Base-by-base conservation (phyloP, 2,888 invertebrate species). In the Morpho deidamia region DNA sequence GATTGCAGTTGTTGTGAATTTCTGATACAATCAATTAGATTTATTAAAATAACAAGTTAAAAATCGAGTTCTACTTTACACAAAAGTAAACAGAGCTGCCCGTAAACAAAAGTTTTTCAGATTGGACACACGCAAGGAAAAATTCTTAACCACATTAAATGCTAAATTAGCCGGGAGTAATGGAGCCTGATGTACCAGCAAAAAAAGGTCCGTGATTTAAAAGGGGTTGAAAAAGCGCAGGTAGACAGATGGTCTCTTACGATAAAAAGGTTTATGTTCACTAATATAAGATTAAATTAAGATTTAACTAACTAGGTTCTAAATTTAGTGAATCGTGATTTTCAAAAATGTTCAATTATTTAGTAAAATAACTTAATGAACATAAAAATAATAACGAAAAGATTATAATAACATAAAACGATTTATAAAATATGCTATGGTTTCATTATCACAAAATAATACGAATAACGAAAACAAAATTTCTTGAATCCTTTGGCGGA, bases 241-340 rank as follows among this genome's bases (percentile, higher is more conserved):
- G 53, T 44, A 48, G 48, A 34, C 53, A 53, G 53, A 48, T 48
- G 53, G 44, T 14, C 11, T 7, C n/a, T 12, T 37, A n/a, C 8
- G 37, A 45, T 37, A 37, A n/a, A 45, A n/a, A 37, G 45, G 37
- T 37, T 14, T 14, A 8, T 23, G 7, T 12, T 11, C 34, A 35
- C 10, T 35, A 11, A 37, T 37, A 37, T 10, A 10, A 37, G 8
- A 37, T 10, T 37, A 7, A 37, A 37, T 23, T 23, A 23, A 23
- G 23, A 23, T 23, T 23, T 2, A 23, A 23, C 23, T 23, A 23
- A 23, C 5, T 23, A 23, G 23, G 23, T 23, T 23, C 4, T 23
- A 5, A 23, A 23, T 23, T 23, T 23, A 23, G 23, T 23, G 3
- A 23, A 23, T 23, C 23, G 23, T 23, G 23, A 23, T 23, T 23